Base-by-base conservation (phyloP, 2,888 invertebrate species). In the Hydriomena furcata region DNA sequence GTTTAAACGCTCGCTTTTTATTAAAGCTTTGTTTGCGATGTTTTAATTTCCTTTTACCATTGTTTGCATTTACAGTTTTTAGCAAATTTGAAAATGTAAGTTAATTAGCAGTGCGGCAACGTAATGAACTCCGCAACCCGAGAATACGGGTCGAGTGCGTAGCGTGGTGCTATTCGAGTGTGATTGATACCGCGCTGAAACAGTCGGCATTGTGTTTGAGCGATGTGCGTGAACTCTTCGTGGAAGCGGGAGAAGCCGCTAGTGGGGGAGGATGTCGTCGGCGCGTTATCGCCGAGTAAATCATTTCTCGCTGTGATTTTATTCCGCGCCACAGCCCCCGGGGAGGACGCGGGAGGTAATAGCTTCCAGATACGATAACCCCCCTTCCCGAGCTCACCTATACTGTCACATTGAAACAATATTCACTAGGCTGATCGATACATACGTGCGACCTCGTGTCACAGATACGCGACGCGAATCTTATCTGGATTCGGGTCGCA, bases 221-320 rank as follows among this genome's bases (percentile, higher is more conserved):
- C 67, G 74, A 72, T 73, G 75, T 77, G 77, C 74, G 77, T 79
- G 69, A 79, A 78, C 64, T 69, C 68, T 65, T 74, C 73, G 76
- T 78, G 73, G 73, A 74, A 60, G 63, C 63, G 66, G 41, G 61
- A 67, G 65, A 63, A 65, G 57, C 67, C 12, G 50, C 44, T 32
- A 30, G 21, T 31, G 65, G 63, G 62, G 63, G 64, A 57, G 53
- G 64, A 58, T 63, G 63, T 74, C 71, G 70, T 66, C 69, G 68
- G 66, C 63, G 62, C 68, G 76, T 73, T 82, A 82, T 81, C 80
- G 73, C 61, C 63, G 73, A 72, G 76, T 80, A 79, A 82, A 86
- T 85, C 82, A 84, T 83, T 82, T 80, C 81, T 79, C 79, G 78
- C 79, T 81, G 67, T 76, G 83, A 84, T 84, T 86, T 84, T 83